Percentiles rank a stretch among this genome's conserved stretches.
phyloP scores from a whole-genome alignment of 2,888 invertebrate species.

The Argyresthia goedartella region DNA sequence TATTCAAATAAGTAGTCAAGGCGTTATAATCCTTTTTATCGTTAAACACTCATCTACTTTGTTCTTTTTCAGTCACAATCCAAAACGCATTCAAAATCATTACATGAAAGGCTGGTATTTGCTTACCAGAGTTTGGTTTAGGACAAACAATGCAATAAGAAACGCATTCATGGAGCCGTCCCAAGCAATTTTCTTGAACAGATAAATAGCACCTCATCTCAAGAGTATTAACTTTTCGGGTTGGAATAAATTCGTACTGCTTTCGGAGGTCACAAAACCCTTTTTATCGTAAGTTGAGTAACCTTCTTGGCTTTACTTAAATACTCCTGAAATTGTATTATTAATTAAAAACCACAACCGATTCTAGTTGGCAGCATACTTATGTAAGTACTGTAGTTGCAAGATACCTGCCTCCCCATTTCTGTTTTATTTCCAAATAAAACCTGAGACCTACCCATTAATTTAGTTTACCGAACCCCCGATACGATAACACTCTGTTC shows the following conservation, averaged over 20 bases:
- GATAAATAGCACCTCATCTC: background rate
- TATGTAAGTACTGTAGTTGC: too few species aligned
- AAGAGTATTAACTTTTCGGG: background rate
- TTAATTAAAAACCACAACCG: too few species aligned
- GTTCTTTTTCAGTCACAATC: background rate
- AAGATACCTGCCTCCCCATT: too few species aligned
- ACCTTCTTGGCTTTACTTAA: too few species aligned
- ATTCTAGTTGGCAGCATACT: too few species aligned
- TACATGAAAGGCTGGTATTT: background rate
- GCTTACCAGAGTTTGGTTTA: background rate
- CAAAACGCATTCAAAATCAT: background rate
- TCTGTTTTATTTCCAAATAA: too few species aligned
- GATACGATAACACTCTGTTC: too few species aligned
- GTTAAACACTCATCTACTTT: background rate
- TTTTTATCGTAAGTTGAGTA: too few species aligned
- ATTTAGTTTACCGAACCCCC: too few species aligned
- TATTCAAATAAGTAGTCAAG: slow-evolving; percentile 25
- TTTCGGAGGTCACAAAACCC: too few species aligned
- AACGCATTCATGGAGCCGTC: background rate
- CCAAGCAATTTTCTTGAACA: slow-evolving; percentile 1
- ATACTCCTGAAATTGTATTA: too few species aligned
- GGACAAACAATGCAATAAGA: background rate
- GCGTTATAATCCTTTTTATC: slow-evolving; percentile 9
- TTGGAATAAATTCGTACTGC: background rate
- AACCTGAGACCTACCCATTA: too few species aligned